Percentiles rank a stretch among this genome's conserved stretches.
phyloP scores from a whole-genome alignment of 1,140 invertebrate species.

The Plectrocnemia conspersa region DNA sequence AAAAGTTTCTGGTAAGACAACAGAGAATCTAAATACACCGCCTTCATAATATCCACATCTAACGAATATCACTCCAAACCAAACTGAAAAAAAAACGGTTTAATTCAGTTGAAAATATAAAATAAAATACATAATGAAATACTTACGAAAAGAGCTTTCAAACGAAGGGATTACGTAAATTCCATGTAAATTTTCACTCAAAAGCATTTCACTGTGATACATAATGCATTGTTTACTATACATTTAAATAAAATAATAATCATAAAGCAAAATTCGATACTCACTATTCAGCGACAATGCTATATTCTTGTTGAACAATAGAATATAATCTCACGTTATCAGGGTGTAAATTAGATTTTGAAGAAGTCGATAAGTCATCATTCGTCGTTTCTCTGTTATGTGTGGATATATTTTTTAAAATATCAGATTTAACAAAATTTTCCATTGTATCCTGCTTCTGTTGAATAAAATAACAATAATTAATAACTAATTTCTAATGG shows the following conservation, averaged over 20 bases:
- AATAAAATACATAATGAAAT: constrained; percentile 9
- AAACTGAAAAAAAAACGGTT: constrained; percentile 59
- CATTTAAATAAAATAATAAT: not conserved
- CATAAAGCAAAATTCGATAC: constrained; percentile 1
- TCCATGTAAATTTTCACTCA: constrained; percentile 78
- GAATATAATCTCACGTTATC: constrained; percentile 27
- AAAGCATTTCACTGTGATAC: constrained; percentile 73
- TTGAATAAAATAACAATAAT: no score
- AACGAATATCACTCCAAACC: constrained; percentile 92
- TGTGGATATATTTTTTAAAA: no score
- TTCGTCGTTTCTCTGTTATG: not conserved
- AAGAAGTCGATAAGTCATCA: constrained; percentile 7
- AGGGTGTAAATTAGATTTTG: not conserved
- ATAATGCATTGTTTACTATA: not conserved
- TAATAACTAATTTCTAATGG: no score
- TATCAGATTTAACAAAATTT: no score
- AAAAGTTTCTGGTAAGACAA: constrained; percentile 81
- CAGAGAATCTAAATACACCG: constrained; percentile 82
- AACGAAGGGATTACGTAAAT: constrained; percentile 90
- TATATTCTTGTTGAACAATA: constrained; percentile 34
- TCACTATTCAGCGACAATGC: constrained; percentile 35
- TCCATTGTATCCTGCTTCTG: no score
- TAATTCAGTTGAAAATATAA: not conserved
- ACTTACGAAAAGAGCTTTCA: constrained; percentile 68
- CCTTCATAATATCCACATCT: constrained; percentile 81